Base-by-base conservation (phyloP, 2,888 invertebrate species). In the Onchidella celtica region DNA sequence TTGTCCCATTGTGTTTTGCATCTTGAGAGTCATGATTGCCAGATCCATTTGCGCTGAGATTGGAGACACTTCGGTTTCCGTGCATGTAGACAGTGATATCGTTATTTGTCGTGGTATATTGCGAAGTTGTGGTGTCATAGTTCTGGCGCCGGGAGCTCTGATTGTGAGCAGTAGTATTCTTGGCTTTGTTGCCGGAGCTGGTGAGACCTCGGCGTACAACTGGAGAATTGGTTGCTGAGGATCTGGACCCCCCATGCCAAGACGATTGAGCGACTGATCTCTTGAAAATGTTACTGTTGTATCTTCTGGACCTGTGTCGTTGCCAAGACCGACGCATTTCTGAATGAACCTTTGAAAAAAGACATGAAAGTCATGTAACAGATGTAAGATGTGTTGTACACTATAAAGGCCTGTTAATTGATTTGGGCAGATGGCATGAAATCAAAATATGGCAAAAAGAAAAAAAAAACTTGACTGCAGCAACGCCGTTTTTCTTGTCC, bases 321-420 rank as follows among this genome's bases (percentile, higher is more conserved):
- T 78, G 72, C 84, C 84, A 85, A 29, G 83, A 40, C 0, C 83
- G 69, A 55, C 74, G 79, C 59, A 86, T 73, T 78, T 86, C 86
- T 2, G 70, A 40, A 55, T 86, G 86, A 1, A 85, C 86, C 93
- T 96, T 69, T 0, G 11, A 47, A 27, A 27, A 68, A 55, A 29
- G 9, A 57, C 27, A 27, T 11, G 29, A 76, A 4, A 27, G 17
- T 11, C 0, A 17, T 6, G 34, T 27, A n/a, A 21, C 0, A 21
- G 27, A n/a, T 47, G 9, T 32, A 11, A 68, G 32, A 36, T 38
- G n/a, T 14, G 24, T 4, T 17, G 9, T 9, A 47, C 14, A 24
- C 21, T n/a, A n/a, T n/a, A n/a, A n/a, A n/a, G n/a, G n/a, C n/a
- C n/a, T n/a, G n/a, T n/a, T n/a, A n/a, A n/a, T n/a, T n/a, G n/a